Conservation (phyloP, 2,113 vertebrate species). For the Poeciliopsis occidentalis region DNA sequence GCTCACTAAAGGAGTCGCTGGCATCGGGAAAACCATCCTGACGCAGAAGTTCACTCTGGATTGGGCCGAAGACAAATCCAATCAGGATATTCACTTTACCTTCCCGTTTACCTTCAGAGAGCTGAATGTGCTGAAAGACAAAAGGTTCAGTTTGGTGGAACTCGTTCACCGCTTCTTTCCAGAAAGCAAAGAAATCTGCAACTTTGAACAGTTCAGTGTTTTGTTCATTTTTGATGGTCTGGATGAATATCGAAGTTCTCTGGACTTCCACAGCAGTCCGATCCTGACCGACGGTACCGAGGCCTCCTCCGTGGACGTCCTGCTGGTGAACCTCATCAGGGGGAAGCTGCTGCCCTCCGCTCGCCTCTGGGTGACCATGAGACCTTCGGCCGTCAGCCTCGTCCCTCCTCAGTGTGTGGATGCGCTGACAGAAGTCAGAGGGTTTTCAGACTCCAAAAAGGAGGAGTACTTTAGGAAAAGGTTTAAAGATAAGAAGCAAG, state of each 20-base stretch:
- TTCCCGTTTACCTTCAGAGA: slow-evolving; percentile 1
- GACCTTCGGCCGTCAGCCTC: background rate
- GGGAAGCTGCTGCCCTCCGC: slow-evolving; percentile 2
- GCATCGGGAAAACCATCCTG: background rate
- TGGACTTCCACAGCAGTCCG: background rate
- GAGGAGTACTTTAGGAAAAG: slow-evolving; percentile 4
- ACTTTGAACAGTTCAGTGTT: background rate
- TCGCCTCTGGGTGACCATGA: background rate
- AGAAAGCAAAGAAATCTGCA: background rate
- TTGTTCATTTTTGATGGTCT: background rate
- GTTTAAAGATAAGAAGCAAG: background rate
- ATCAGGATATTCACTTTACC: background rate
- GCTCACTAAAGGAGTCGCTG: slow-evolving; percentile 5
- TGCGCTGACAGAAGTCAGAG: background rate
- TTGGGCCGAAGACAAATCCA: background rate
- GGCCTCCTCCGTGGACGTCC: slow-evolving; percentile 1
- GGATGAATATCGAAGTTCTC: background rate
- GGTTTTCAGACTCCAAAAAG: background rate
- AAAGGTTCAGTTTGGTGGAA: background rate
- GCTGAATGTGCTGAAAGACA: background rate
- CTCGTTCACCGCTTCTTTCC: slow-evolving; percentile 3
- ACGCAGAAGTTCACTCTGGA: slow-evolving; percentile 10
- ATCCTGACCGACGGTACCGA: background rate
- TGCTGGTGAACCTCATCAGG: slow-evolving; percentile 7
- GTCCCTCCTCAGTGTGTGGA: background rate